Conservation (phyloP, 2,888 invertebrate genomes). For the Eurois occulta region DNA sequence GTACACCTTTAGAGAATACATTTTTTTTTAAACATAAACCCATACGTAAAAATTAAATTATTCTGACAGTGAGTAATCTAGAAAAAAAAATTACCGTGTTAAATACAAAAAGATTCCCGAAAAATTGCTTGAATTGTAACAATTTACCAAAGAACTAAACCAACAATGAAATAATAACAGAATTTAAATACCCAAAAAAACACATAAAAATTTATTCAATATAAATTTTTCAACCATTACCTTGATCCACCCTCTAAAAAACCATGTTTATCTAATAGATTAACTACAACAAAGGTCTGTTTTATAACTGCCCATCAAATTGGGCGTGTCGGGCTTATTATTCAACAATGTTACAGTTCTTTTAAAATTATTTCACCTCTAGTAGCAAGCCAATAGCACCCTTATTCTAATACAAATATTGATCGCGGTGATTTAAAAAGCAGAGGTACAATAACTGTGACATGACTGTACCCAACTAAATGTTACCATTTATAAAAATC, state of each 20-base stretch:
- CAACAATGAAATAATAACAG: not conserved
- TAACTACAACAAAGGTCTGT: constrained; percentile 69
- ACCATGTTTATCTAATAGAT: constrained; percentile 72
- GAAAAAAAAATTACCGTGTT: no score
- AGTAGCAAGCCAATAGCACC: not conserved
- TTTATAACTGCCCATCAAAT: constrained; percentile 73
- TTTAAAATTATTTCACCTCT: not conserved
- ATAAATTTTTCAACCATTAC: constrained; percentile 68
- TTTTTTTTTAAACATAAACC: no score
- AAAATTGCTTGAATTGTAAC: not conserved
- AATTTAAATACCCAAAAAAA: constrained; percentile 11
- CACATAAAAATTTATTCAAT: constrained; percentile 36
- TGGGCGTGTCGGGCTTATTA: constrained; percentile 71
- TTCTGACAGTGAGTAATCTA: no score
- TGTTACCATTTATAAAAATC: constrained; percentile 59
- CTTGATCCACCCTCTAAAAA: constrained; percentile 50
- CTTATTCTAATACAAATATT: not conserved
- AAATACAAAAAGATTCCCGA: not conserved
- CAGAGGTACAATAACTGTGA: not conserved
- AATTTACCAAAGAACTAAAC: not conserved
- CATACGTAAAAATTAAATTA: no score
- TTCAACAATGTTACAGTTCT: not conserved
- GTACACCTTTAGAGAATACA: no score
- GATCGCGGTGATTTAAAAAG: not conserved
- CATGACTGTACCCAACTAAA: constrained; percentile 34